phyloP scores from a whole-genome alignment of 2,888 invertebrate genomes.

The Arrhopalites spinosus region DNA sequence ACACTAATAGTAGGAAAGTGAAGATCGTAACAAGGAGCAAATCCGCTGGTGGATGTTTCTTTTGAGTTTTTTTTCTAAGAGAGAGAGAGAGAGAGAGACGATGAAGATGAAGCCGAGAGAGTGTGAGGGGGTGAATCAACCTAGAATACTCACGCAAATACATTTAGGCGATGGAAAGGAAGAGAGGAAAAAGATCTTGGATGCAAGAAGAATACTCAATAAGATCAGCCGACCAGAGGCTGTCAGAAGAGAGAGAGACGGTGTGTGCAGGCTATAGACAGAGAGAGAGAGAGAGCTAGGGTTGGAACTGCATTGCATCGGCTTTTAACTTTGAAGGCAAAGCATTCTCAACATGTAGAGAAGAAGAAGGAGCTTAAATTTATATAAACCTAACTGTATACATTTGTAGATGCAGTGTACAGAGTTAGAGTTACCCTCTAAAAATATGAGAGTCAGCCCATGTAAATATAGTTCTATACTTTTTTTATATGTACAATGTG shows the following conservation, averaged over 20 bases:
- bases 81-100: not conserved
- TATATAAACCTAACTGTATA: too few species aligned
- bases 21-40: conserved; percentile 18
- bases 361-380: too few species aligned
- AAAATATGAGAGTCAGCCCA: too few species aligned
- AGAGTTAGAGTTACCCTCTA: too few species aligned
- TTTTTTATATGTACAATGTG: too few species aligned
- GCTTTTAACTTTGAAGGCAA: not conserved
- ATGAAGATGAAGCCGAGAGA: not conserved
- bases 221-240: conserved; percentile 15
- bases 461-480: too few species aligned
- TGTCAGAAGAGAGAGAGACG: not conserved
- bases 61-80: conserved; percentile 1
- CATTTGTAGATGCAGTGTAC: too few species aligned
- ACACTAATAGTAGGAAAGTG: not conserved
- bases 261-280: not conserved
- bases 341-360: not conserved
- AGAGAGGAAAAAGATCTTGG: conserved; percentile 32
- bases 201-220: conserved; percentile 28
- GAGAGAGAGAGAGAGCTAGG: too few species aligned
- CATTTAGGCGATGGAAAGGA: conserved; percentile 27
- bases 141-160: conserved; percentile 20
- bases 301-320: too few species aligned
- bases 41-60: conserved; percentile 10
- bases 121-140: conserved; percentile 29